Evolutionary conservation across 1,140 invertebrate genomes (phyloP).

Genomic region (Lucilia cuprina): DNA sequence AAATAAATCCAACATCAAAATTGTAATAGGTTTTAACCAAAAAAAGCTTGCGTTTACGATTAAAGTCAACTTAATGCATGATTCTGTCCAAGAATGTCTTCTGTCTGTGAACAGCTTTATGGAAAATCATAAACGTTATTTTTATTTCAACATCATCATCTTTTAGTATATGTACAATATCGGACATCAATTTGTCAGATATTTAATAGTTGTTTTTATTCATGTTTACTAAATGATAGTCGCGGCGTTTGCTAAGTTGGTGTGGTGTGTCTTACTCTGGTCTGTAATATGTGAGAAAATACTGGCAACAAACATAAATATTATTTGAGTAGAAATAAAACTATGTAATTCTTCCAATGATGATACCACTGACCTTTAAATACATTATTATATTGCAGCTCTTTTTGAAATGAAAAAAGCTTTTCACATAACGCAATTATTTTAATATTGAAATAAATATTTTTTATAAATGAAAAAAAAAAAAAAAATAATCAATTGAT

Average conservation of each 20-base stretch:
- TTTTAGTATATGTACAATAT: constrained; percentile 8
- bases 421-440: too few relatives aligned
- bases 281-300: neutral
- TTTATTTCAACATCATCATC: neutral
- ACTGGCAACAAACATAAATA: neutral
- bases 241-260: too few relatives aligned
- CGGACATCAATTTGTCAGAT: constrained; percentile 31
- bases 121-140: neutral
- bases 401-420: neutral
- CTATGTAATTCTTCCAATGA: neutral
- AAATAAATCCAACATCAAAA: neutral
- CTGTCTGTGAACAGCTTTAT: neutral
- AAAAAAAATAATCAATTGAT: too few relatives aligned
- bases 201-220: constrained; percentile 3
- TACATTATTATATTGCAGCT: neutral
- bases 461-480: too few relatives aligned
- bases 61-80: neutral
- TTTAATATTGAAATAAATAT: too few relatives aligned
- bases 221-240: neutral
- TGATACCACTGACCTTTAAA: neutral
- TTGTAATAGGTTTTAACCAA: too few relatives aligned
- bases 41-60: too few relatives aligned
- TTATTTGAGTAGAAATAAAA: too few relatives aligned
- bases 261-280: too few relatives aligned
- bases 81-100: neutral